Evolutionary conservation across 2,113 vertebrate genomes (phyloP).

Genomic region (Climacteris rufus): DNA sequence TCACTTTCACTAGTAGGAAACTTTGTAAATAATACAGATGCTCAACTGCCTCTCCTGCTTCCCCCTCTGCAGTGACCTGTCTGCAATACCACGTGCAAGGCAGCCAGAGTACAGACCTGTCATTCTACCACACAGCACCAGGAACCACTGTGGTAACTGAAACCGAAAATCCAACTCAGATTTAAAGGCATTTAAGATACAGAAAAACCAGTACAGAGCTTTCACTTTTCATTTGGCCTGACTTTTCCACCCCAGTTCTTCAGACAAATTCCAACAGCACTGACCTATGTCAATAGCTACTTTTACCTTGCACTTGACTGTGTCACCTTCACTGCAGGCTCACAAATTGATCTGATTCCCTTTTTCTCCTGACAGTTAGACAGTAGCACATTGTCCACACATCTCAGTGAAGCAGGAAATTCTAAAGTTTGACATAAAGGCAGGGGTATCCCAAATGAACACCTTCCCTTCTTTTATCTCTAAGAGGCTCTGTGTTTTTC

Average conservation of each 20-base stretch:
- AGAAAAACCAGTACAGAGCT: neutral
- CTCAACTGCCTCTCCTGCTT: neutral
- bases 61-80: neutral
- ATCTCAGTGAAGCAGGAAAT: neutral
- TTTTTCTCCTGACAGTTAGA: neutral
- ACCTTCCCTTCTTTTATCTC: neutral
- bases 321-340: neutral
- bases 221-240: neutral
- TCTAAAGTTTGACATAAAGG: neutral
- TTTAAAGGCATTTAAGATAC: neutral
- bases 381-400: neutral
- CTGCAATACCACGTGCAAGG: accelerated
- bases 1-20: neutral
- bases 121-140: neutral
- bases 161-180: neutral
- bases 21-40: neutral
- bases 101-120: neutral
- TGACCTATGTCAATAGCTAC: slow-evolving; percentile 20
- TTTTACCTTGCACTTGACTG: neutral
- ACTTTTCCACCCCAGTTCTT: neutral
- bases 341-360: neutral
- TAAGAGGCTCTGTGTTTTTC: neutral
- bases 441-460: neutral
- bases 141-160: neutral
- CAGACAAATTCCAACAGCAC: neutral